These are phyloP conservation scores for Drosophila neotestacea DNA, from an alignment of 2,888 invertebrate genomes.

Conservation along the genomic window DNA sequence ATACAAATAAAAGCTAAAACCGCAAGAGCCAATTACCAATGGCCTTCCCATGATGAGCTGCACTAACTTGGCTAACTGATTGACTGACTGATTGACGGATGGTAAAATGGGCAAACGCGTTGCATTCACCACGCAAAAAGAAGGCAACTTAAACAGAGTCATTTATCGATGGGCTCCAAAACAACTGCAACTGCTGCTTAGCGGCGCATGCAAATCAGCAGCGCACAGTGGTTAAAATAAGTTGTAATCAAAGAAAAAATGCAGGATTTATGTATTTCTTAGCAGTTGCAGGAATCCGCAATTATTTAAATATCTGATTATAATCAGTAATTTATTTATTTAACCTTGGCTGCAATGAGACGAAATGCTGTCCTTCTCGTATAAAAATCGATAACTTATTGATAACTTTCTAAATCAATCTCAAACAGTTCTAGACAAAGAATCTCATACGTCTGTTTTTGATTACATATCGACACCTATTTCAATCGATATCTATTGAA, in stretches of 20 bases:
- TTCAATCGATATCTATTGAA: no score
- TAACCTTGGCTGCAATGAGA: no score
- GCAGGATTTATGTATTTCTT: no score
- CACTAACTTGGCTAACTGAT: constrained; percentile 18
- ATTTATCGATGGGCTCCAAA: constrained; percentile 56
- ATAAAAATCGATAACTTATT: no score
- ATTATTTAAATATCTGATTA: no score
- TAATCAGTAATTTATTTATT: no score
- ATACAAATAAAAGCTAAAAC: constrained; percentile 23
- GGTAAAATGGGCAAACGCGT: constrained; percentile 15
- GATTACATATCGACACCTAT: neutral
- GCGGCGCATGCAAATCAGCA: constrained; percentile 59
- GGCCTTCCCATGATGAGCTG: constrained; percentile 42
- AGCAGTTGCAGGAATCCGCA: no score
- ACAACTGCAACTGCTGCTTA: constrained; percentile 50
- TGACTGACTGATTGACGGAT: constrained; percentile 24
- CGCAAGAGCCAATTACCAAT: constrained; percentile 25
- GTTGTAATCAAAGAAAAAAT: neutral
- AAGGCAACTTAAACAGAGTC: constrained; percentile 54
- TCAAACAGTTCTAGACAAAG: no score
- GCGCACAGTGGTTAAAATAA: constrained; percentile 37
- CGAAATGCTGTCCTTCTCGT: no score
- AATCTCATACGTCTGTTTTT: no score
- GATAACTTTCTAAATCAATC: no score
- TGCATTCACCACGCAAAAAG: constrained; percentile 40